phyloP scores from a whole-genome alignment of 2,797 vertebrate genomes.

The Acanthiza pusilla region DNA sequence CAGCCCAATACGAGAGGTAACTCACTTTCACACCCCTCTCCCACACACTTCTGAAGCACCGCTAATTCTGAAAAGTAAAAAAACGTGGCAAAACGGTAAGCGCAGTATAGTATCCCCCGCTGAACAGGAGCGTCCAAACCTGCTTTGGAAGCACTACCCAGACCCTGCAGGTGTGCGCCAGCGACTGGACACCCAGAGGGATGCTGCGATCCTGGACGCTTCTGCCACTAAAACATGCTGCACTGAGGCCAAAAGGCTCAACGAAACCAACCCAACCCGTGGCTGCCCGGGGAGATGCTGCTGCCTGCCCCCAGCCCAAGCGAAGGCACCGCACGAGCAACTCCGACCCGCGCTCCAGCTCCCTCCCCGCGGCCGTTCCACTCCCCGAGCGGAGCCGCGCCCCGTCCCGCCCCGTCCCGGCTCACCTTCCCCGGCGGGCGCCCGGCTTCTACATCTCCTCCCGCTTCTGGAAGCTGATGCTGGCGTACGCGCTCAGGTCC shows the following conservation, averaged over 20 bases:
- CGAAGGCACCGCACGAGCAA: neutral
- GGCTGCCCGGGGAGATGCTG: too few relatives aligned
- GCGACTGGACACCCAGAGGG: neutral
- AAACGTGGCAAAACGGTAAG: neutral
- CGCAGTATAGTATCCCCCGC: rapidly evolving
- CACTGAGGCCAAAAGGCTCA: neutral
- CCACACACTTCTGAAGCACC: neutral
- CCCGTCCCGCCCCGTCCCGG: neutral
- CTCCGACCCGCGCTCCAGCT: neutral
- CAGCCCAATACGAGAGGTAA: neutral
- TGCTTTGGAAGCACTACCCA: neutral
- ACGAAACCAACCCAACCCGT: rapidly evolving
- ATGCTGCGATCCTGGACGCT: neutral
- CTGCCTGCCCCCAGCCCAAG: neutral
- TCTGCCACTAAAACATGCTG: neutral
- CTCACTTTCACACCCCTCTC: neutral
- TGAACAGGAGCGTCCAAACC: neutral
- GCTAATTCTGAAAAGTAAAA: neutral
- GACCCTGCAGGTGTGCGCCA: neutral
- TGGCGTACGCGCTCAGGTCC: slow-evolving; percentile 82
- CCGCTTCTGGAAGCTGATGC: slow-evolving; percentile 85
- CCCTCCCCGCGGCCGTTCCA: neutral
- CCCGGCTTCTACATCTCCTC: slow-evolving; percentile 74
- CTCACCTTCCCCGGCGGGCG: slow-evolving; percentile 77
- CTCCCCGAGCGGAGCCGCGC: neutral